Base-by-base conservation (phyloP, 2,888 invertebrate species). In the Phymatocera aterrima region DNA sequence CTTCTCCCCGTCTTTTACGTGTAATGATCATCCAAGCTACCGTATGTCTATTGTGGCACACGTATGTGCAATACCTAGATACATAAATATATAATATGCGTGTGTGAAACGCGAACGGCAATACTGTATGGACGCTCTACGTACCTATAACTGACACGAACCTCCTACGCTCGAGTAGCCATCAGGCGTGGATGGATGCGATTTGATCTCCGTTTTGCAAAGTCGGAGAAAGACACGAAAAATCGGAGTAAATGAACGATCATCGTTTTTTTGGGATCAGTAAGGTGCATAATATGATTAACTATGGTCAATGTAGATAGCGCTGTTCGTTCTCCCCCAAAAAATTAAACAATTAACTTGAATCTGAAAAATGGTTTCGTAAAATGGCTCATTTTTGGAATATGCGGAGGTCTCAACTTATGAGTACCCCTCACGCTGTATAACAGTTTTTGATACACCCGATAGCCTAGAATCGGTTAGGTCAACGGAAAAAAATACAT, bases 1-100 rank as follows among this genome's bases (percentile, higher is more conserved):
- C 68, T 43, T 46, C 74, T 70, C 70, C 61, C 79, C 79, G 79
- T 80, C 82, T 80, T 82, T 81, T 82, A 82, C 81, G 82, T 82
- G 80, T 81, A 85, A 87, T 87, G 83, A 85, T 86, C 84, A 77
- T 79, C 82, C 80, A 78, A 84, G 83, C 83, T 82, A 80, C 75
- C n/a, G 75, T 37, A 57, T 75, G 57, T 43, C 75, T 60, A 75
- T 75, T 75, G 75, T 75, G 43, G 54, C 57, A 57, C 57, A 75
- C 28, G 18, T 31, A 34, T 8, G 21, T 28, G n/a, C n/a, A n/a
- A n/a, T n/a, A n/a, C n/a, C 37, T 18, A 37, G 31, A n/a, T n/a
- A n/a, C 31, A 72, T 43, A 51, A 8, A 18, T 72, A n/a, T 51
- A 40, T 24, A 43, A 72, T 34, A 21, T 28, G 18, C 37, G 34